A percentile compares a stretch with the other conserved stretches of the same genome.
Conservation (phyloP, 2,113 vertebrate genomes). For the Pedetes capensis region DNA sequence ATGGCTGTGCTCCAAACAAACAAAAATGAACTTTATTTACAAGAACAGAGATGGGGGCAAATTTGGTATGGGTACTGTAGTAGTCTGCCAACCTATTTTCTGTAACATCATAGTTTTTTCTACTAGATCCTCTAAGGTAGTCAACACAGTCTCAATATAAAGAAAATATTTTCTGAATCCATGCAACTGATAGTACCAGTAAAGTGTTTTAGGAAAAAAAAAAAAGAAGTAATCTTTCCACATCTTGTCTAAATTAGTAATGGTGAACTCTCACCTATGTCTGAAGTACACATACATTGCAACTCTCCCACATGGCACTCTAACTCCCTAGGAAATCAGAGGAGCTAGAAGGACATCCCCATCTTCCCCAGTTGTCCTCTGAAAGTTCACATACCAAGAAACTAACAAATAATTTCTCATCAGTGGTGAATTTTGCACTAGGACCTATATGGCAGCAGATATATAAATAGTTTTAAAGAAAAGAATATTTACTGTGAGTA, state of each 20-base stretch:
- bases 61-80: neutral
- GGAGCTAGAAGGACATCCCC: neutral
- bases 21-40: neutral
- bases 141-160: neutral
- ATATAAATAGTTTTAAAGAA: conserved; percentile 36
- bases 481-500: neutral
- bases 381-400: neutral
- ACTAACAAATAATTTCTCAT: neutral
- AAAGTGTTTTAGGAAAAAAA: neutral
- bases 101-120: neutral
- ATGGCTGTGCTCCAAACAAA: neutral
- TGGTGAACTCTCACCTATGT: neutral
- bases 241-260: neutral
- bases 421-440: conserved; percentile 20
- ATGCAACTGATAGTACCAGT: neutral
- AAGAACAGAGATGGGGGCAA: neutral
- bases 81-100: neutral
- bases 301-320: neutral
- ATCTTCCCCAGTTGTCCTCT: neutral
- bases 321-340: neutral
- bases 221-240: neutral
- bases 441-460: conserved; percentile 12
- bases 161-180: neutral
- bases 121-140: neutral
- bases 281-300: neutral